Evolutionary conservation across 2,888 invertebrate genomes (phyloP), one percentile per base, ranked within the genome.

Genomic region (Agrotis ipsilon): DNA sequence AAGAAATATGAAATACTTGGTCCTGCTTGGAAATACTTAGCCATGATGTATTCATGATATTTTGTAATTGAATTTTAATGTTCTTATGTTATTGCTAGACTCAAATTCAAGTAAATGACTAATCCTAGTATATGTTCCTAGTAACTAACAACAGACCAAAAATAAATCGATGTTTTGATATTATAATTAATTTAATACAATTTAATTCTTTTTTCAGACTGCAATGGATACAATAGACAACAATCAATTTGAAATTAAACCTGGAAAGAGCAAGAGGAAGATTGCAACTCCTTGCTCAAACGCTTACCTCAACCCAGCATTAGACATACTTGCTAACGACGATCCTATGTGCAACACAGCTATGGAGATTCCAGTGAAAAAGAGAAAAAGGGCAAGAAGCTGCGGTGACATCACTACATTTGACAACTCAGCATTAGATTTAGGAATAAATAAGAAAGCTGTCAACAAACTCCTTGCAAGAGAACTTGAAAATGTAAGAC

Each of bases 271-370:
- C 55, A 96, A 96, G 83, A 87, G 96, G n/a, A 96, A 96, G 79
- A 91, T 94, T 46, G 86, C 88, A 7, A 84, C 91, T 5, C 92
- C 92, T 0, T 90, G 92, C 48, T 86, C 92, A 0, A 96, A 95
- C 76, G 94, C 90, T 0, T 96, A 96, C 78, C 86, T 95, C 14
- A 96, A 96, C 78, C 96, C 96, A 7, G 96, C 93, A 0, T 74
- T 96, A 1, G 96, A 96, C 70, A 86, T 96, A 0, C 89, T 96
- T 0, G 95, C 90, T 6, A 96, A 95, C 72, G 96, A 96, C 18
- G 96, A 96, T 72, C 92, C 91, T 6, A 96, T 96, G 90, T 95
- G 96, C 80, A 96, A 96, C 86, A 96, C 92, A 0, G 94, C 92
- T 9, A 96, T 96, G 96, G 96, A 96, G 87, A 92, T 92, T 24